Percentiles rank a stretch among this genome's conserved stretches.
These are phyloP conservation scores for Tupaia tana DNA, from an alignment of 2,113 vertebrate species.

Conservation along the genomic window DNA sequence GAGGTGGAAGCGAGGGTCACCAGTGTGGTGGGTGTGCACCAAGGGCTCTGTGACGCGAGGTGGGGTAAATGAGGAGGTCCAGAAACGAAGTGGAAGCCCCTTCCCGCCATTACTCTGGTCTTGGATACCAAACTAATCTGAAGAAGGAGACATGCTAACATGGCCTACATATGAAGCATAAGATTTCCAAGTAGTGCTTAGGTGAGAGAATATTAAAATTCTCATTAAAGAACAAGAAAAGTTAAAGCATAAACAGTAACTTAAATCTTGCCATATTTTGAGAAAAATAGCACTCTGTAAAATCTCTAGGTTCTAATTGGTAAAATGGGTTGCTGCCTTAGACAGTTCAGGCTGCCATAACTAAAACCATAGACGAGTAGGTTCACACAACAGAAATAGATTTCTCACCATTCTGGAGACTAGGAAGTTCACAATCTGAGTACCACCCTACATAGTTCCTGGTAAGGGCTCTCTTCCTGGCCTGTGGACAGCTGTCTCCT, in stretches of 20 bases:
- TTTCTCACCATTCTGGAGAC: neutral
- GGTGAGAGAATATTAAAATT: constrained; percentile 49
- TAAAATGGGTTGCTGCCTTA: neutral
- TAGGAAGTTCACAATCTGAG: neutral
- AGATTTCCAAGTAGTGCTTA: neutral
- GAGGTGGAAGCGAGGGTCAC: neutral
- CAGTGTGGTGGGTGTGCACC: no score
- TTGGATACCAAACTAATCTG: neutral
- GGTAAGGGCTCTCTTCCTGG: neutral
- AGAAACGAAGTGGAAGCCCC: neutral
- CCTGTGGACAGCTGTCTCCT: neutral
- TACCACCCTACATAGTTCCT: neutral
- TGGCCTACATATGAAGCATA: neutral
- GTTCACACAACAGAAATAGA: neutral
- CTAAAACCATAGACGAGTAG: neutral
- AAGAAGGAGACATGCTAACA: neutral
- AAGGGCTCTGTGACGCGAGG: neutral
- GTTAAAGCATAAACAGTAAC: neutral
- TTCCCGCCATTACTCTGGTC: neutral
- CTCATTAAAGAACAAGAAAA: neutral
- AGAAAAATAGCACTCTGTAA: neutral
- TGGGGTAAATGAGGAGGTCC: neutral
- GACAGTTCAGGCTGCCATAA: neutral
- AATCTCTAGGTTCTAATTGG: neutral
- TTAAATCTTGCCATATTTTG: neutral